phyloP scores from a whole-genome alignment of 2,888 invertebrate species.

The Griposia aprilina region DNA sequence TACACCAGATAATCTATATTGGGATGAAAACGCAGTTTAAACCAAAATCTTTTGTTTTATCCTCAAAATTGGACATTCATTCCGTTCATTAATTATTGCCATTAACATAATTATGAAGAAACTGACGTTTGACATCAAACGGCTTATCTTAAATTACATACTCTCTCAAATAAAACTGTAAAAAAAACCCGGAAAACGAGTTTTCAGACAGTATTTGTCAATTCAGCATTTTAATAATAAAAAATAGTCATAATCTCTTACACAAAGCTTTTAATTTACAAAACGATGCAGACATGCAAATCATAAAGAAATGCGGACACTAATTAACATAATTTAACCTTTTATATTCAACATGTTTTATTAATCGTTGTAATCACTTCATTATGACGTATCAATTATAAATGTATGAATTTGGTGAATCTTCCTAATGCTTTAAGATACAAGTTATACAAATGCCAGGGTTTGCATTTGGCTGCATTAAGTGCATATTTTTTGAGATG shows the following conservation, averaged over 20 bases:
- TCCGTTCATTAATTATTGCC: background rate
- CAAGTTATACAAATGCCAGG: conserved; percentile 7
- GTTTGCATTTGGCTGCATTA: background rate
- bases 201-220: background rate
- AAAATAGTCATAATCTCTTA: conserved; percentile 20
- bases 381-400: conserved; percentile 34
- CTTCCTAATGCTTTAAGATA: background rate
- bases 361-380: conserved; percentile 38
- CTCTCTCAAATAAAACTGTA: too few relatives aligned
- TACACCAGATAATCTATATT: background rate
- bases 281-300: conserved; percentile 46
- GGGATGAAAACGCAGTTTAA: too few relatives aligned
- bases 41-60: too few relatives aligned
- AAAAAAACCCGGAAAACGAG: background rate
- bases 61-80: background rate
- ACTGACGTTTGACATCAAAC: too few relatives aligned
- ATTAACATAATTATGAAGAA: background rate
- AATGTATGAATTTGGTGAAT: conserved; percentile 26
- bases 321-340: conserved; percentile 46
- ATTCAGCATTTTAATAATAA: background rate
- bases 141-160: background rate
- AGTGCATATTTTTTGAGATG: background rate
- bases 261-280: conserved; percentile 38
- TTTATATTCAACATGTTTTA: conserved; percentile 33
- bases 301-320: conserved; percentile 25